These are phyloP conservation scores for Acanthopagrus latus DNA, from an alignment of 2,797 vertebrate genomes.

Conservation along the genomic window DNA sequence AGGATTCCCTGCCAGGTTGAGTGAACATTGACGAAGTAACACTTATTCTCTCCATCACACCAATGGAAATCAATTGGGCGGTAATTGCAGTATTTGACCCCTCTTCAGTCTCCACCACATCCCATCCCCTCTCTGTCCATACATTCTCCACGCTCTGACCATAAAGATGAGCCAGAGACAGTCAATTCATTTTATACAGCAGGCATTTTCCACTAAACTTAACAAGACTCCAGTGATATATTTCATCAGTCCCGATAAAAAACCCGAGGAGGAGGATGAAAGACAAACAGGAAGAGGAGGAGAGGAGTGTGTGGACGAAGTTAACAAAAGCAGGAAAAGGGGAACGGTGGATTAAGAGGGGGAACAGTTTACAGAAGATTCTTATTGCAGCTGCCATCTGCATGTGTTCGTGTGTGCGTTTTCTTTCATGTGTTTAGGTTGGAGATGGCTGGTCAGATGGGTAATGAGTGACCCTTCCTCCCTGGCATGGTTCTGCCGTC, in stretches of 20 bases:
- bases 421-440: slow-evolving; percentile 41
- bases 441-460: slow-evolving; percentile 76
- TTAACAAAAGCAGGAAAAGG: slow-evolving; percentile 55
- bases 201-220: slow-evolving; percentile 51
- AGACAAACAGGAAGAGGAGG: slow-evolving; percentile 57
- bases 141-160: slow-evolving; percentile 54
- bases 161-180: slow-evolving; percentile 64
- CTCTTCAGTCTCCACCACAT: slow-evolving; percentile 69
- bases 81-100: slow-evolving; percentile 86
- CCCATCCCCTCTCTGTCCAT: slow-evolving; percentile 67
- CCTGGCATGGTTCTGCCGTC: slow-evolving; percentile 75
- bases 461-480: slow-evolving; percentile 82
- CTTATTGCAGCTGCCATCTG: slow-evolving; percentile 55
- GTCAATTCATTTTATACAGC: slow-evolving; percentile 65
- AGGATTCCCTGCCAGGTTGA: slow-evolving; percentile 75
- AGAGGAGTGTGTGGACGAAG: slow-evolving; percentile 34
- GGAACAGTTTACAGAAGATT: slow-evolving; percentile 52
- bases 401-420: slow-evolving; percentile 32
- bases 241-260: slow-evolving; percentile 48
- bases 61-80: slow-evolving; percentile 85
- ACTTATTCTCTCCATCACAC: slow-evolving; percentile 81
- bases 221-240: slow-evolving; percentile 49
- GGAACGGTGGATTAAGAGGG: slow-evolving; percentile 20
- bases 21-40: slow-evolving; percentile 84
- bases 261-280: slow-evolving; percentile 41